Evolutionary conservation across 2,113 vertebrate species (phyloP), one percentile per base, ranked within the genome.

Genomic region (Alethe castanea): DNA sequence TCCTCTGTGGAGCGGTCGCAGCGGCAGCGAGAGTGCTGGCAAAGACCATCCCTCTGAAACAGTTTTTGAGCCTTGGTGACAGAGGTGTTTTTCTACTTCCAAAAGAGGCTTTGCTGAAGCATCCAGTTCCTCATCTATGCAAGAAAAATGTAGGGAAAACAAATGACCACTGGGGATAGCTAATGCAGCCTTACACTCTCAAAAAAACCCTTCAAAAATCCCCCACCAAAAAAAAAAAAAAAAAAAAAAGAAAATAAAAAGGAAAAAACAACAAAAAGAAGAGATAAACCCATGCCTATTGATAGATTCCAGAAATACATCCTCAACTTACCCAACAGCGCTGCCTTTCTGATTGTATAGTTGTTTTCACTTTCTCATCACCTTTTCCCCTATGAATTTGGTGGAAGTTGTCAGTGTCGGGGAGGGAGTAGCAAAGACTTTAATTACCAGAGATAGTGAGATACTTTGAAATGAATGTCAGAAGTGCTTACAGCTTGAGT

Each of bases 31-130:
- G 80, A 91, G 74, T 88, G 96, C 96, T 90, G 97, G 95, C 84
- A 72, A 96, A 95, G 97, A 96, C 72, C 72, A 45, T 94, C 95
- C 92, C 91, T 97, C 92, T 65, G 82, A 95, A 65, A 89, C 90
- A 65, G 86, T 96, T 97, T 93, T 92, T 12, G 88, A 96, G 97
- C 96, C 98, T 98, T 96, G 97, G 95, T n/a, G 87, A 92, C 97
- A 97, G 97, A 98, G 94, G 96, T 92, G 78, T 90, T 79, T 89
- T 88, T 95, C 96, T 95, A 14, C 72, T 87, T 83, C 80, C 0
- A 0, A 60, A 48, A 88, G 86, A 95, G 88, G 93, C 95, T 96
- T 84, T 84, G 94, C 81, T 13, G 54, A 96, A 92, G 88, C 96
- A 85, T 74, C 78, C 73, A 74, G 81, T 66, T 96, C 92, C 92